phyloP scores from a whole-genome alignment of 2,113 vertebrate genomes.

The Takifugu flavidus region DNA sequence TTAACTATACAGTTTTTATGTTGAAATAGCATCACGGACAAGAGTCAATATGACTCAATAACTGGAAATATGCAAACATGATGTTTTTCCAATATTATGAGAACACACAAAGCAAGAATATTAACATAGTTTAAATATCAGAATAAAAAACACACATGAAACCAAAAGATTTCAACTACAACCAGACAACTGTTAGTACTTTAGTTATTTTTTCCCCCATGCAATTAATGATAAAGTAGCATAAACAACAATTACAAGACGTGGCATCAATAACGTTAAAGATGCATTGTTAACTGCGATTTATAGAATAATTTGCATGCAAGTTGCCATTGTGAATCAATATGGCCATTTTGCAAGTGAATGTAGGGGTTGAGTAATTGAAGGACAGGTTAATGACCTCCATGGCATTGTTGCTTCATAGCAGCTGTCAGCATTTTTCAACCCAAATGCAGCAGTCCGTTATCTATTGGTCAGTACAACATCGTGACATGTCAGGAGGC shows the following conservation, averaged over 20 bases:
- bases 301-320: too few species aligned
- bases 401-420: constrained; percentile 46
- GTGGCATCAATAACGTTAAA: too few species aligned
- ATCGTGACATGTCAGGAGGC: not conserved
- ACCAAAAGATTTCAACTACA: constrained; percentile 7
- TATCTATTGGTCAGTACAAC: constrained; percentile 19
- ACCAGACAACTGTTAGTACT: not conserved
- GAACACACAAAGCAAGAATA: not conserved
- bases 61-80: constrained; percentile 38
- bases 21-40: constrained; percentile 31
- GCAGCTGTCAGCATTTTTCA: constrained; percentile 26
- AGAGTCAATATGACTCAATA: constrained; percentile 80
- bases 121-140: constrained; percentile 13
- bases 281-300: too few species aligned
- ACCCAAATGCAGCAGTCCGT: constrained; percentile 8
- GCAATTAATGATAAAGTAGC: too few species aligned
- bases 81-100: constrained; percentile 8
- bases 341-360: constrained; percentile 41
- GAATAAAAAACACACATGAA: constrained; percentile 56
- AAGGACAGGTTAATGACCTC: constrained; percentile 55
- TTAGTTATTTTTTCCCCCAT: too few species aligned
- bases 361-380: constrained; percentile 39
- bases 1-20: constrained; percentile 48
- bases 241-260: too few species aligned
- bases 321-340: constrained; percentile 37